These are phyloP conservation scores for Oryzaephilus surinamensis DNA, from an alignment of 1,140 invertebrate genomes.

Conservation along the genomic window DNA sequence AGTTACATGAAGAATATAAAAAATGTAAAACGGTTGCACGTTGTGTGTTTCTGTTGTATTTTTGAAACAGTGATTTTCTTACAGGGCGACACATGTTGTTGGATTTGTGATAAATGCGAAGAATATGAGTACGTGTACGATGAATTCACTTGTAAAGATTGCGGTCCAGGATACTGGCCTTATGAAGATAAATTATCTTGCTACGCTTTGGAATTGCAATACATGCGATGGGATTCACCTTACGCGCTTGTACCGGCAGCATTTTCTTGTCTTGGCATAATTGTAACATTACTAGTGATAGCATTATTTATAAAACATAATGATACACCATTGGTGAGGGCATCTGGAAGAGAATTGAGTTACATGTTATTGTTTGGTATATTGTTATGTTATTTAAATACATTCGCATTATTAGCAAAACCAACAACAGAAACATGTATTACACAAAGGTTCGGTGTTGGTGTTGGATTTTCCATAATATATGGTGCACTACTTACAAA, in stretches of 20 bases:
- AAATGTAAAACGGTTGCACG: too few species aligned
- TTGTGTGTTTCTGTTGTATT: too few species aligned
- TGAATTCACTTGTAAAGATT: constrained; percentile 53
- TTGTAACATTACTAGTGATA: constrained; percentile 51
- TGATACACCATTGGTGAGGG: constrained; percentile 71
- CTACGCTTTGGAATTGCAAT: constrained; percentile 33
- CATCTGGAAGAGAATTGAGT: constrained; percentile 72
- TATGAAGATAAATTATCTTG: constrained; percentile 49
- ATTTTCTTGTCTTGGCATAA: constrained; percentile 56
- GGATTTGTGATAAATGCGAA: constrained; percentile 64
- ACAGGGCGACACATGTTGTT: constrained; percentile 58
- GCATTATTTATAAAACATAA: constrained; percentile 58
- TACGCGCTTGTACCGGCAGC: constrained; percentile 57
- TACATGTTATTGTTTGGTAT: constrained; percentile 61
- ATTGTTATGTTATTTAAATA: constrained; percentile 50
- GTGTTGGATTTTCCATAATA: constrained; percentile 61
- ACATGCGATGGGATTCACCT: constrained; percentile 47
- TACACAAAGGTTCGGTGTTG: constrained; percentile 54
- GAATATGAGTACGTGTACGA: constrained; percentile 55
- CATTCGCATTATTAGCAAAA: constrained; percentile 48
- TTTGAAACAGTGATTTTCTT: too few species aligned
- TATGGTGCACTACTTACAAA: constrained; percentile 70
- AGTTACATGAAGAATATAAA: too few species aligned
- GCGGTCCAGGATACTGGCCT: constrained; percentile 51
- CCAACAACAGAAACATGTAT: constrained; percentile 53